Evolutionary conservation across 2,888 invertebrate species (phyloP), one percentile per base, ranked within the genome.

Genomic region (Nomada ruficornis): DNA sequence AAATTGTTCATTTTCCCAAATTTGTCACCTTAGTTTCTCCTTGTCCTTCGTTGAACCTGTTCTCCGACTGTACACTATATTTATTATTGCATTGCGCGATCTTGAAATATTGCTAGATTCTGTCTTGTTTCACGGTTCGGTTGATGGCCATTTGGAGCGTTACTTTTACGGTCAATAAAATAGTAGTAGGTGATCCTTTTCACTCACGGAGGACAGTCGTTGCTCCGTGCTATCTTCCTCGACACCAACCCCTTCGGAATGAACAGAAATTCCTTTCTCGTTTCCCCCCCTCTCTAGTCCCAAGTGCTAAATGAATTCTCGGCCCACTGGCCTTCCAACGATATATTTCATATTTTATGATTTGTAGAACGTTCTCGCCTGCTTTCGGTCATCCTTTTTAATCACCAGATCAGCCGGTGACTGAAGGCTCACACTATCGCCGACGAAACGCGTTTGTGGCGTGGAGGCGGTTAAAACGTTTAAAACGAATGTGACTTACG

Each of bases 311-410:
- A 87, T 86, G 86, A 82, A 86, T 88, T 89, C 78, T 78, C 77
- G 75, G 78, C 87, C 83, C 85, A 74, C 85, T 79, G 83, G 69
- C 81, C 69, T 84, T 64, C 84, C 83, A 85, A 81, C 86, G 87
- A 85, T 91, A 90, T 92, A 92, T 91, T 90, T 92, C 90, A 91
- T 84, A 85, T 92, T 92, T 92, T 91, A 91, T 91, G 91, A 92
- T 92, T 92, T 91, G 90, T 92, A 86, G 89, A 91, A 91, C 86
- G 88, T 86, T 87, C 90, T 84, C 84, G 82, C 77, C 82, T 82
- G 65, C 63, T 75, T 80, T 67, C 57, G 59, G 67, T 10, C 69
- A 69, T 57, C 60, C 85, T 64, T 82, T 81, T 76, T 82, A 77
- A 81, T 80, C 82, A 70, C 63, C 63, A n/a, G 64, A 71, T 78